phyloP scores from a whole-genome alignment of 2,113 vertebrate genomes.

The Semnopithecus entellus region DNA sequence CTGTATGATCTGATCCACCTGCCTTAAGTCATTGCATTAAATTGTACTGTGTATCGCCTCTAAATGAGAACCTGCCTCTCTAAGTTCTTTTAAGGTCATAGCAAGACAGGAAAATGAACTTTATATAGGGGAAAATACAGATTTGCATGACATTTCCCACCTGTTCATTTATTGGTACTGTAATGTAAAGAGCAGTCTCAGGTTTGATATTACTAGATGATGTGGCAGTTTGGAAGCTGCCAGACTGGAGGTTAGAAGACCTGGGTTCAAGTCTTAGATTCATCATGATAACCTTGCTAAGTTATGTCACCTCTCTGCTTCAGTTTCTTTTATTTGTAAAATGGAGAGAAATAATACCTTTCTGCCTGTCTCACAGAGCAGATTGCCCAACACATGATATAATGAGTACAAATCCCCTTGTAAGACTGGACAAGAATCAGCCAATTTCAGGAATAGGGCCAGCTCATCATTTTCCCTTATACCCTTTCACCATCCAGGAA shows the following conservation, averaged over 20 bases:
- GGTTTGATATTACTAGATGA: neutral
- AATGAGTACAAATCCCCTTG: neutral
- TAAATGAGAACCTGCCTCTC: neutral
- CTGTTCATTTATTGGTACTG: neutral
- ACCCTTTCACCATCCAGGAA: neutral
- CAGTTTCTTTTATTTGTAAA: neutral
- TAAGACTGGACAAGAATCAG: slow-evolving; percentile 4
- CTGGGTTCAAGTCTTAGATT: neutral
- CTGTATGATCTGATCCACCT: neutral
- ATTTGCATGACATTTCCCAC: neutral
- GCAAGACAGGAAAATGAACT: slow-evolving; percentile 16
- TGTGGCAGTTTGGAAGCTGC: neutral
- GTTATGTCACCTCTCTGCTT: neutral
- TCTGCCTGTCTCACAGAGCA: slow-evolving; percentile 10
- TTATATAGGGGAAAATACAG: neutral
- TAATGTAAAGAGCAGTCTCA: neutral
- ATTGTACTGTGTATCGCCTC: neutral
- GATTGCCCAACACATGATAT: neutral
- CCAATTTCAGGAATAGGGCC: neutral
- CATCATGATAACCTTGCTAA: neutral
- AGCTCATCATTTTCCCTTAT: neutral
- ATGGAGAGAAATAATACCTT: neutral
- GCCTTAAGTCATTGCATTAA: neutral
- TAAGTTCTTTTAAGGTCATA: slow-evolving; percentile 7
- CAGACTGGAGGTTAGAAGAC: neutral